phyloP scores from a whole-genome alignment of 2,797 vertebrate genomes.

The Girardinus metallicus region DNA sequence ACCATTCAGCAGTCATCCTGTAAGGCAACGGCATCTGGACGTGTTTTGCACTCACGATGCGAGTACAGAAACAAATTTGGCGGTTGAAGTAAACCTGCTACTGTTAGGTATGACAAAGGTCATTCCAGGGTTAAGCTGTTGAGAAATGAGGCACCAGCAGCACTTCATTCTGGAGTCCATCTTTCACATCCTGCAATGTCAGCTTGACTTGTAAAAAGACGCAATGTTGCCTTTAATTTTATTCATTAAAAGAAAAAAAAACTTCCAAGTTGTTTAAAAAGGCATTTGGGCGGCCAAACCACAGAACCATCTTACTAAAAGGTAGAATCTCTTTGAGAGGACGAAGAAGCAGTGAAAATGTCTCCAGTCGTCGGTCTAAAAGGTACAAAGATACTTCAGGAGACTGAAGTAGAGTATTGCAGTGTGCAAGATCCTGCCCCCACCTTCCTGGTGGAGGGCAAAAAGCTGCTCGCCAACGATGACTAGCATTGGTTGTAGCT shows the following conservation, averaged over 20 bases:
- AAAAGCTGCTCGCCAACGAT: no score
- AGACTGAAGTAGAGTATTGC: neutral
- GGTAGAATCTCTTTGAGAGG: neutral
- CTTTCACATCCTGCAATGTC: neutral
- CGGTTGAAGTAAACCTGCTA: neutral
- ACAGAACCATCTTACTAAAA: neutral
- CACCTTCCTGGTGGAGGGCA: no score
- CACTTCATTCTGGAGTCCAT: neutral
- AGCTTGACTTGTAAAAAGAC: neutral
- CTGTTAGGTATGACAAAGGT: neutral
- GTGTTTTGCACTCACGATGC: neutral
- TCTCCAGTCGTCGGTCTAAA: neutral
- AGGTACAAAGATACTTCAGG: neutral
- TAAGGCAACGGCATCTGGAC: neutral
- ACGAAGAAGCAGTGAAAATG: neutral
- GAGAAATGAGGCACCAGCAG: neutral
- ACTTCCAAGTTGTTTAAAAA: neutral
- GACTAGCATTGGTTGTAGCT: no score
- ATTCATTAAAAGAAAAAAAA: neutral
- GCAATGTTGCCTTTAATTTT: neutral
- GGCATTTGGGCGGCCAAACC: no score
- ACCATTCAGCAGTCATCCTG: neutral
- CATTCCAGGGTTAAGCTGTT: neutral
- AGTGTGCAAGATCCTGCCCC: no score
- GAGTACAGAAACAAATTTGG: neutral